A percentile compares a stretch with the other conserved stretches of the same genome.
phyloP scores from a whole-genome alignment of 2,888 invertebrate species.

The Campoplex capitator region DNA sequence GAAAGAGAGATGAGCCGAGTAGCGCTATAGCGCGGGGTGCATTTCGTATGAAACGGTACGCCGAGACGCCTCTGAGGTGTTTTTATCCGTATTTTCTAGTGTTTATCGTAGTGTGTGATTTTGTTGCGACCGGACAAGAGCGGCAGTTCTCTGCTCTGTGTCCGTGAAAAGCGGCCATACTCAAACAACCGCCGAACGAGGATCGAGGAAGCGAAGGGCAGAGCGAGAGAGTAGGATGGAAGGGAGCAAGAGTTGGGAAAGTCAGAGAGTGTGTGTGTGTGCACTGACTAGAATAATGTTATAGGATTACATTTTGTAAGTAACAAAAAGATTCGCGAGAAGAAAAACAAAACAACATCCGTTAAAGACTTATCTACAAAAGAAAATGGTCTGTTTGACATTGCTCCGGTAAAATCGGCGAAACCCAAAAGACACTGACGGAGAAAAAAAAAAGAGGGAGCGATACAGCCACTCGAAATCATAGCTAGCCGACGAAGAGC shows the following conservation, averaged over 20 bases:
- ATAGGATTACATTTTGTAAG: conserved; percentile 41
- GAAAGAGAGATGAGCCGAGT: neutral
- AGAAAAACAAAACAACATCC: conserved; percentile 30
- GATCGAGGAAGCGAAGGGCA: conserved; percentile 64
- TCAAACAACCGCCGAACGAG: conserved; percentile 81
- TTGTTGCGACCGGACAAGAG: conserved; percentile 15
- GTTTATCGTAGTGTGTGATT: conserved; percentile 21
- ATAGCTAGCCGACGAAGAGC: conserved; percentile 41
- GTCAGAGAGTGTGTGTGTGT: conserved; percentile 41
- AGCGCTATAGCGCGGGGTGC: neutral
- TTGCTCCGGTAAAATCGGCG: conserved; percentile 29
- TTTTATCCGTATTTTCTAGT: conserved; percentile 12
- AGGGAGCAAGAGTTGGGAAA: conserved; percentile 41
- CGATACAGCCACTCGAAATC: conserved; percentile 37
- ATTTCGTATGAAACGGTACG: conserved; percentile 22
- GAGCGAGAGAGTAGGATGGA: conserved; percentile 41
- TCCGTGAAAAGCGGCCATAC: conserved; percentile 77
- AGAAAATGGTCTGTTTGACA: conserved; percentile 45
- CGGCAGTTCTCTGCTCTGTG: conserved; percentile 28
- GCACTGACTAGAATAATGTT: conserved; percentile 45
- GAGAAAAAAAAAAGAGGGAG: conserved; percentile 37
- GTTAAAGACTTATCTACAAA: conserved; percentile 8
- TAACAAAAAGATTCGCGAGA: conserved; percentile 33
- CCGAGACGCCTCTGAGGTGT: conserved; percentile 46
- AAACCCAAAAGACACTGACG: conserved; percentile 23